Evolutionary conservation across 2,888 invertebrate genomes (phyloP).

Genomic region (Drosophila prostipennis): DNA sequence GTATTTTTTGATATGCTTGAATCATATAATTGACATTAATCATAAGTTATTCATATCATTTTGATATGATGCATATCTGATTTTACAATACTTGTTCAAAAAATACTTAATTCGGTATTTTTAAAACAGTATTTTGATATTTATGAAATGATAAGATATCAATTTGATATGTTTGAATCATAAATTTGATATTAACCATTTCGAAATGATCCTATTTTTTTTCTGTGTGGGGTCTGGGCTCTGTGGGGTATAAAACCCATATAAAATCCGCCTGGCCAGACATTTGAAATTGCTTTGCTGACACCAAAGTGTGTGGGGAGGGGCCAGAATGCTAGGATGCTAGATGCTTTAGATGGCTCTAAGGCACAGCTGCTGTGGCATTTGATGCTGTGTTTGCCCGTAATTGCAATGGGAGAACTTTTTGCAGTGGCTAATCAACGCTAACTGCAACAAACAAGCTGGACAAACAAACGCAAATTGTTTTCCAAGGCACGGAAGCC

Average conservation of each 20-base stretch:
- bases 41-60: too few relatives aligned
- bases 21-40: too few relatives aligned
- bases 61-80: too few relatives aligned
- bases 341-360: constrained; percentile 8
- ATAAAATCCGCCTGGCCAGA: constrained; percentile 41
- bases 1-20: too few relatives aligned
- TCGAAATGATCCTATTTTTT: too few relatives aligned
- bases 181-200: too few relatives aligned
- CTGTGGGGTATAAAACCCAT: constrained; percentile 1
- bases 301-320: constrained; percentile 67
- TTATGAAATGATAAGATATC: too few relatives aligned
- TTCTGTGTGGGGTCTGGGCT: neutral
- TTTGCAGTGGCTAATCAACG: constrained; percentile 75
- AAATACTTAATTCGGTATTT: too few relatives aligned
- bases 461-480: constrained; percentile 80
- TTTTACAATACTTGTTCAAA: too few relatives aligned
- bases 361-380: constrained; percentile 40
- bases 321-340: constrained; percentile 41
- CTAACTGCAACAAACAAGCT: constrained; percentile 80
- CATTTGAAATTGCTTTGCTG: constrained; percentile 79
- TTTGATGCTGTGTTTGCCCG: constrained; percentile 41
- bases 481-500: constrained; percentile 56
- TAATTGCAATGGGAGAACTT: constrained; percentile 62
- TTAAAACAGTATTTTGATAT: too few relatives aligned
- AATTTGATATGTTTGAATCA: too few relatives aligned